Evolutionary conservation across 2,113 vertebrate genomes (phyloP).

Genomic region (Gadus chalcogrammus): DNA sequence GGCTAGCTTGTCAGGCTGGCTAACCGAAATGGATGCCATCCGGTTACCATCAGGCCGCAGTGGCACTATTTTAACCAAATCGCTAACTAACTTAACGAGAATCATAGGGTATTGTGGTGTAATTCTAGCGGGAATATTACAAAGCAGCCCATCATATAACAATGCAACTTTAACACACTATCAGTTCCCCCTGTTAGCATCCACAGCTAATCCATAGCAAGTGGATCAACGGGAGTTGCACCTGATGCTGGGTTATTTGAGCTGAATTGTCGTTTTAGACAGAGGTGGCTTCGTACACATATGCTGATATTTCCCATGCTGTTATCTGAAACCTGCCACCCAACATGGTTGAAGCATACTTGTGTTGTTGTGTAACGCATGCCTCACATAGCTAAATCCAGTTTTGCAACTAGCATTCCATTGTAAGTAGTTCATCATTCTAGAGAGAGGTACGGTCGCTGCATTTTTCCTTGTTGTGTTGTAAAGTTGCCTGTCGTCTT

Average conservation of each 20-base stretch:
- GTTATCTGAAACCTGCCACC: not conserved
- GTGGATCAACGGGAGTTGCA: not conserved
- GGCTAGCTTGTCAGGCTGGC: not conserved
- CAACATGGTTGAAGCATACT: not conserved
- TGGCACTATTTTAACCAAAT: not conserved
- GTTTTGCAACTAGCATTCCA: not conserved
- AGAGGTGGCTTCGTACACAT: not conserved
- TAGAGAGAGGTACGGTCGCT: not conserved
- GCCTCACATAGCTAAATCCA: not conserved
- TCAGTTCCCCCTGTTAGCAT: conserved; percentile 25
- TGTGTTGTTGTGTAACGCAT: not conserved
- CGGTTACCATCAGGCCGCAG: conserved; percentile 39
- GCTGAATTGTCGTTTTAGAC: not conserved
- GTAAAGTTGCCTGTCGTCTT: conserved; percentile 15
- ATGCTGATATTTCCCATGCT: not conserved
- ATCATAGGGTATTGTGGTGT: too few relatives aligned
- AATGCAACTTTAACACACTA: not conserved
- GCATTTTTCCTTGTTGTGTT: conserved; percentile 4
- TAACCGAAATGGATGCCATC: conserved; percentile 54
- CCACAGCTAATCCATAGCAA: conserved; percentile 33
- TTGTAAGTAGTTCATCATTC: not conserved
- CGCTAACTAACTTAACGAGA: too few relatives aligned
- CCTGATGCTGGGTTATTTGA: not conserved
- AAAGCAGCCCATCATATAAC: too few relatives aligned
- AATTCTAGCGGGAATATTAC: too few relatives aligned